Evolutionary conservation across 2,113 vertebrate species (phyloP), one percentile per base, ranked within the genome.

Genomic region (Phodopus roborovskii): DNA sequence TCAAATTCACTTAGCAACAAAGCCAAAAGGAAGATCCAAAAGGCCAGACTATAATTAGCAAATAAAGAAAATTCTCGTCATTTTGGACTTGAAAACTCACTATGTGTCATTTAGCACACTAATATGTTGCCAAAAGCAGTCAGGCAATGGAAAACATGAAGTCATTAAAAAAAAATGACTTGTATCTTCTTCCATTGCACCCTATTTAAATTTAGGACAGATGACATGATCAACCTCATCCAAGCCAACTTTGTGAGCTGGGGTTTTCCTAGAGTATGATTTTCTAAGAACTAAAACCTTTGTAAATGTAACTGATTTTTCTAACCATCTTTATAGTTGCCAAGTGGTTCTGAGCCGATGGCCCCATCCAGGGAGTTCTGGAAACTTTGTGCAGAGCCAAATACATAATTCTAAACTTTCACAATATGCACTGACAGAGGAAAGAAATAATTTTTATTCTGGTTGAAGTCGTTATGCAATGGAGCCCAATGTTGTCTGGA

Each of bases 211-310:
- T 96, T 95, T 96, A 96, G 83, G 90, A 95, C 79, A 94, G 84
- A 96, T 97, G 94, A 96, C 81, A 94, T 78, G 81, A 92, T 70
- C 62, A 88, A 53, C 58, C 28, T 85, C 50, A 71, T 84, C 58
- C 15, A n/a, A 90, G 94, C 87, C 79, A 95, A 96, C 88, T 45
- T 73, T 56, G 90, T 48, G 89, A 19, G 7, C 15, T 36, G 15
- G 60, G 17, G 45, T 1, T 87, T 78, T 58, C 42, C 85, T 90
- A 81, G 79, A 97, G 39, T 85, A 94, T 93, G 90, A 92, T 97
- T 97, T 97, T 97, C 97, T 93, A 98, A 96, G 93, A 97, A 97
- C 84, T 53, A 90, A 96, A 95, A 95, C 60, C 74, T 78, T 97
- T 84, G 83, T 53, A 82, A 93, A 96, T 82, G 17, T 50, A 94